Evolutionary conservation across 2,113 vertebrate species (phyloP).

Genomic region (Circaetus gallicus): DNA sequence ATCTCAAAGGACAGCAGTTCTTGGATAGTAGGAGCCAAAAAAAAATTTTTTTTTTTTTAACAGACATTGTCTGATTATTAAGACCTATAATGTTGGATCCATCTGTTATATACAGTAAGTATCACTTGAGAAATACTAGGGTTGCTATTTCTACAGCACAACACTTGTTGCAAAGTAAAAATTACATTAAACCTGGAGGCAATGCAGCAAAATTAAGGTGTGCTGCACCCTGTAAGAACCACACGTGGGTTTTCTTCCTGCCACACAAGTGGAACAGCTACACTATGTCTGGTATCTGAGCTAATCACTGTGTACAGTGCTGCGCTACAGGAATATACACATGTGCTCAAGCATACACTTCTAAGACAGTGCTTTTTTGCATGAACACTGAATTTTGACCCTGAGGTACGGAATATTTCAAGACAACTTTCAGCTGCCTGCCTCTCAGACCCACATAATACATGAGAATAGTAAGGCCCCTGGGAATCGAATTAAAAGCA

Average conservation of each 20-base stretch:
- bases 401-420: neutral
- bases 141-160: neutral
- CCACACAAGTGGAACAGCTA: neutral
- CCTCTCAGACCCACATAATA: neutral
- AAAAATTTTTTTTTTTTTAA: neutral
- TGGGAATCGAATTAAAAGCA: neutral
- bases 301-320: neutral
- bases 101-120: neutral
- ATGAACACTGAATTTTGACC: neutral
- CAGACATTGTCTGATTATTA: neutral
- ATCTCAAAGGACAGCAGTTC: neutral
- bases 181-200: neutral
- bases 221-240: rapidly evolving
- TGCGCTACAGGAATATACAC: rapidly evolving
- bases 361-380: neutral
- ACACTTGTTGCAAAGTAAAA: neutral
- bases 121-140: neutral
- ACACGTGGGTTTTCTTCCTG: neutral
- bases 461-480: neutral
- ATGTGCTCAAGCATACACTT: neutral
- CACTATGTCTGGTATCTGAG: neutral
- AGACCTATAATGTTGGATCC: neutral
- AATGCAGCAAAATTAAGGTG: neutral
- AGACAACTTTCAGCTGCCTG: neutral
- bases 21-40: neutral